A percentile compares a stretch with the other conserved stretches of the same genome.
These are phyloP conservation scores for Tetramorium bicarinatum DNA, from an alignment of 2,888 invertebrate genomes.

Conservation along the genomic window DNA sequence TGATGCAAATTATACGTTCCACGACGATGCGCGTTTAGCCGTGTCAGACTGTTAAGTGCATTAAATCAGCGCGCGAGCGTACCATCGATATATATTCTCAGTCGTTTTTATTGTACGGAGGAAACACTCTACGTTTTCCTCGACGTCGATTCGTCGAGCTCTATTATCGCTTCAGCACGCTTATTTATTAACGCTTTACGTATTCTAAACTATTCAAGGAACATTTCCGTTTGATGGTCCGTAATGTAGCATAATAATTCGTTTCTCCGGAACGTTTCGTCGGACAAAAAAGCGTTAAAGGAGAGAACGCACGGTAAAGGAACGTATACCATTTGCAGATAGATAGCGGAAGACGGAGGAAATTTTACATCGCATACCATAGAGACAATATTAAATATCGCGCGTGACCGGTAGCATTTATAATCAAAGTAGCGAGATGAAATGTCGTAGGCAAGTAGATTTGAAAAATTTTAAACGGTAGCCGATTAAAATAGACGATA, in stretches of 20 bases:
- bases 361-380: constrained; percentile 74
- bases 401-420: constrained; percentile 75
- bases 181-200: constrained; percentile 49
- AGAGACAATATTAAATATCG: constrained; percentile 76
- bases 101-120: constrained; percentile 25
- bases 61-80: constrained; percentile 20
- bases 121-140: constrained; percentile 1
- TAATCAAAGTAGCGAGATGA: constrained; percentile 78
- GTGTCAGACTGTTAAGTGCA: constrained; percentile 28
- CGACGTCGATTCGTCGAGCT: constrained; percentile 9
- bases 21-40: constrained; percentile 15
- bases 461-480: constrained; percentile 59
- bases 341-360: constrained; percentile 59
- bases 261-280: neutral
- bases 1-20: constrained; percentile 27
- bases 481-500: constrained; percentile 52
- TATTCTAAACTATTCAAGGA: neutral
- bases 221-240: constrained; percentile 19
- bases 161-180: constrained; percentile 24
- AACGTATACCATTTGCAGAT: constrained; percentile 64
- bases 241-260: constrained; percentile 5
- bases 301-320: constrained; percentile 60
- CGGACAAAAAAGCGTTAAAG: constrained; percentile 4
- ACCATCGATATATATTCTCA: constrained; percentile 5
- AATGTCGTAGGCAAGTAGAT: constrained; percentile 68